These are phyloP conservation scores for Calliopum simillimum DNA, from an alignment of 2,888 invertebrate genomes.

Conservation along the genomic window DNA sequence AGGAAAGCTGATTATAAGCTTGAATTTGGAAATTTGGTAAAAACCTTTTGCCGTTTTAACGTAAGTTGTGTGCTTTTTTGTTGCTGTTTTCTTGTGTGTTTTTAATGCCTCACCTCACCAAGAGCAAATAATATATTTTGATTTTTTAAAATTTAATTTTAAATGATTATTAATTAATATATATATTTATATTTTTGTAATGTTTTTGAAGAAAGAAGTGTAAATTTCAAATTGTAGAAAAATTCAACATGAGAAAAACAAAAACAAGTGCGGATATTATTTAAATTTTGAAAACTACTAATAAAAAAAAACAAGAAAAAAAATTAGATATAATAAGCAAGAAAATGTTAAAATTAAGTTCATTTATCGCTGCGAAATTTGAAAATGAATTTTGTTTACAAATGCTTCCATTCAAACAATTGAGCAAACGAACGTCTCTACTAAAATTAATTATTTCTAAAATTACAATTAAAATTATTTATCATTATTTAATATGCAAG, in stretches of 20 bases:
- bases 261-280: constrained; percentile 61
- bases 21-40: constrained; percentile 33
- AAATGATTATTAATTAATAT: constrained; percentile 38
- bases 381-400: too few species aligned
- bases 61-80: constrained; percentile 39
- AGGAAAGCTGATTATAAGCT: constrained; percentile 33
- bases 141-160: constrained; percentile 25
- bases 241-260: constrained; percentile 56
- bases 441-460: constrained; percentile 38
- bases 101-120: constrained; percentile 68
- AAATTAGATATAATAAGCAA: constrained; percentile 44
- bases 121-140: constrained; percentile 32
- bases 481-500: constrained; percentile 40
- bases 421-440: constrained; percentile 20
- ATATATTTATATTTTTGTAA: constrained; percentile 44
- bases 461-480: constrained; percentile 53
- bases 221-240: constrained; percentile 39
- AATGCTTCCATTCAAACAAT: constrained; percentile 1
- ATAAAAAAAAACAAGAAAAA: constrained; percentile 42
- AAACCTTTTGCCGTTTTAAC: constrained; percentile 22
- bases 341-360: constrained; percentile 37
- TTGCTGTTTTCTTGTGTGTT: constrained; percentile 62
- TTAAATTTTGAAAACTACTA: constrained; percentile 44
- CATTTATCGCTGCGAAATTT: too few species aligned
- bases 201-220: constrained; percentile 42